phyloP scores from a whole-genome alignment of 1,140 invertebrate species.

The Campoletis sonorensis region DNA sequence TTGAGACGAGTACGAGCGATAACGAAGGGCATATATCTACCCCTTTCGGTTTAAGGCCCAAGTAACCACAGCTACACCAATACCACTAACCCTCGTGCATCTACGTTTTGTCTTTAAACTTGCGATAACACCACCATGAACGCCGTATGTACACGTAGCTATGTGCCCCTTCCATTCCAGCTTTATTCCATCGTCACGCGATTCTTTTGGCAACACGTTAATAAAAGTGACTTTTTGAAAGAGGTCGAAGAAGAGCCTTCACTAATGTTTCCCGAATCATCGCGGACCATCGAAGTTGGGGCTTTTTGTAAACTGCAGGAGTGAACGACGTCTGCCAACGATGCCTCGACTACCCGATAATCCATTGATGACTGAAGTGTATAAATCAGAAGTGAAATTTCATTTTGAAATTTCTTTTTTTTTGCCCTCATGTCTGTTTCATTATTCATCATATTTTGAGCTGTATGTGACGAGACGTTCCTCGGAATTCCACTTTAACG shows the following conservation, averaged over 20 bases:
- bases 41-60: constrained; percentile 6
- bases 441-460: background rate
- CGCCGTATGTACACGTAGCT: constrained; percentile 28
- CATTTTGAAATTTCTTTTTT: background rate
- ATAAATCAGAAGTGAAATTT: no score
- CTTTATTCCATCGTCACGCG: constrained; percentile 61
- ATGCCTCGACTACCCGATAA: background rate
- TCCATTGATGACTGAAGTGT: no score
- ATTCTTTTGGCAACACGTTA: constrained; percentile 59
- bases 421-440: background rate
- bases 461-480: background rate
- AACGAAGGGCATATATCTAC: constrained; percentile 34
- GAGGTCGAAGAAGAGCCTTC: constrained; percentile 37
- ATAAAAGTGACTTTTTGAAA: constrained; percentile 38
- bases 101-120: constrained; percentile 49
- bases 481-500: background rate
- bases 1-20: constrained; percentile 33
- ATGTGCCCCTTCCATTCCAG: background rate
- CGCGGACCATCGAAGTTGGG: background rate
- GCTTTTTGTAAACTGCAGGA: constrained; percentile 9
- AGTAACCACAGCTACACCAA: constrained; percentile 9
- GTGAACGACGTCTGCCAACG: constrained; percentile 22
- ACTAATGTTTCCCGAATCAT: background rate
- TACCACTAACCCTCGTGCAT: constrained; percentile 50
- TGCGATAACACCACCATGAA: constrained; percentile 60